Percentiles rank a stretch among this genome's conserved stretches.
phyloP scores from a whole-genome alignment of 2,113 vertebrate species.

The Trichechus manatus region DNA sequence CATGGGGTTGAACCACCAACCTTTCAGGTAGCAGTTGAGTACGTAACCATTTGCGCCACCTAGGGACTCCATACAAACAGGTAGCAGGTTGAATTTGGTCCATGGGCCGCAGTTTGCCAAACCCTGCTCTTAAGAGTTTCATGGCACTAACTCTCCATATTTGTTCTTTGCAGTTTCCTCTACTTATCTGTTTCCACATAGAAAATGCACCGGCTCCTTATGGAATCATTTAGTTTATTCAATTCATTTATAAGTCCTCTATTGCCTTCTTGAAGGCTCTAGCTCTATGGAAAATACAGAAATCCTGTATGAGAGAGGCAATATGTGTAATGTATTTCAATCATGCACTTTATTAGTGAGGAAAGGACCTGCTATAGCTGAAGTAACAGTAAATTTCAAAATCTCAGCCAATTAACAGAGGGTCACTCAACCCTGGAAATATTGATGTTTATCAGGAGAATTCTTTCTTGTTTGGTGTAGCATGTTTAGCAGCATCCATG shows the following conservation, averaged over 20 bases:
- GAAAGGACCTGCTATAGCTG: neutral
- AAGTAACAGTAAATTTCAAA: neutral
- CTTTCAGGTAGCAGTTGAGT: neutral
- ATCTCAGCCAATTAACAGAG: neutral
- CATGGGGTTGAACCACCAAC: neutral
- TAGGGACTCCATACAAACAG: neutral
- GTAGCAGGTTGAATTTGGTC: neutral
- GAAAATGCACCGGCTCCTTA: neutral
- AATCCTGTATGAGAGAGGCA: neutral
- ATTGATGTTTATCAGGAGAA: neutral
- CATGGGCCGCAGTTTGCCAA: neutral
- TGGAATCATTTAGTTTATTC: slow-evolving; percentile 5
- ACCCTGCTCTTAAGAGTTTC: neutral
- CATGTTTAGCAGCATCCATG: neutral
- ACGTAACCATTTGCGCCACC: neutral
- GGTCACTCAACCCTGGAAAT: neutral
- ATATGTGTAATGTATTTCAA: neutral
- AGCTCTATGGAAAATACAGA: neutral
- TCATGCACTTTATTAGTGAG: neutral
- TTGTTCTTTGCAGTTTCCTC: neutral
- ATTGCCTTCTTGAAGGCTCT: slow-evolving; percentile 1
- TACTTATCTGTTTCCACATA: neutral
- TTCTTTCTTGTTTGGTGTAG: neutral
- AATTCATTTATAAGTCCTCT: slow-evolving; percentile 1
- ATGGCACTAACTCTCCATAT: neutral